Base-by-base conservation (phyloP, 2,888 invertebrate species). In the Resseliella maxima region DNA sequence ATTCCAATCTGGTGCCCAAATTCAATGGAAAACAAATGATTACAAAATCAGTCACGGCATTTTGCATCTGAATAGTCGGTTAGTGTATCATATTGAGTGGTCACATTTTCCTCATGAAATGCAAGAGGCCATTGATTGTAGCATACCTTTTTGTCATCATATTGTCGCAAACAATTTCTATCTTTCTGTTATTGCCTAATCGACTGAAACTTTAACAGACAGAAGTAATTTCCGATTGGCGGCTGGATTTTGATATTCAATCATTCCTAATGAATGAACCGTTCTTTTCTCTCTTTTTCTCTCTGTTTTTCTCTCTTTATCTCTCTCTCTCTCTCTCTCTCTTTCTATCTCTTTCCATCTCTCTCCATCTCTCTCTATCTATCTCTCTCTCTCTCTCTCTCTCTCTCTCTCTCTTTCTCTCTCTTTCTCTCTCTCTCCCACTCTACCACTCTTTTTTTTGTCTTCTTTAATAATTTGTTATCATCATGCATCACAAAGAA, bases 191-290 rank as follows among this genome's bases (percentile, higher is more conserved):
- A 59, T 21, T 59, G 59, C 12, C 12, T 41, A 50, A 50, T 50
- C 50, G 50, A 21, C 50, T 50, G 50, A 50, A 50, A 50, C 50
- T 50, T 50, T 21, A 21, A 35, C 31, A 72, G 72, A 72, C 72
- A 72, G 27, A 27, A 72, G 27, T 72, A 72, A 72, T 72, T 72
- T 72, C 72, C 72, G 72, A 72, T 72, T 72, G 72, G 72, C 72
- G 72, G 72, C 72, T 72, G 72, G n/a, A 72, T 72, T 72, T 72
- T 15, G 10, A 72, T 31, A 72, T 35, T 72, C 72, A 72, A 72
- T 72, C 72, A 72, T 72, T 72, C 72, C 72, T 31, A 35, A 31
- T 72, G 72, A 72, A 72, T 72, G 72, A 8, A 31, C 35, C n/a
- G n/a, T n/a, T n/a, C 72, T 72, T 72, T 72, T 59, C 59, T 2